phyloP scores from a whole-genome alignment of 2,797 vertebrate genomes.

The Pseudochirops corinnae region DNA sequence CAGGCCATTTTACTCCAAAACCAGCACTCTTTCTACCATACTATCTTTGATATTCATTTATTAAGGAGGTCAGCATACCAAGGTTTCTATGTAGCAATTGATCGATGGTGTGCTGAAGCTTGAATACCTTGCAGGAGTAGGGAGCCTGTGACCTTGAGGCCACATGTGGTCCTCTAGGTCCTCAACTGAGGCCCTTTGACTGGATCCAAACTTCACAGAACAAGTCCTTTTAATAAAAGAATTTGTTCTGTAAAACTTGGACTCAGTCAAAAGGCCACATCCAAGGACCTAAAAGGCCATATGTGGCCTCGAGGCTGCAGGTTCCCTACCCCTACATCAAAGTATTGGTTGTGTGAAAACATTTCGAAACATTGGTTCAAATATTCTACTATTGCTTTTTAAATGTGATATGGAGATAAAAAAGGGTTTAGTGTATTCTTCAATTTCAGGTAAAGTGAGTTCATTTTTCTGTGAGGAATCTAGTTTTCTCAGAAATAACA shows the following conservation, averaged over 20 bases:
- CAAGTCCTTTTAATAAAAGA: no score
- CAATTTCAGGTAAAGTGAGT: conserved; percentile 29
- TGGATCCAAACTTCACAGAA: no score
- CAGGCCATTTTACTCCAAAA: not conserved
- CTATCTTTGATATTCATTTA: not conserved
- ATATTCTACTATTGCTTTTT: not conserved
- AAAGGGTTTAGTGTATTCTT: not conserved
- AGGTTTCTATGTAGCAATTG: not conserved
- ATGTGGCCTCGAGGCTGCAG: no score
- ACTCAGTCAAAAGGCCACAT: no score
- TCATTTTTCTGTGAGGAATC: conserved; percentile 2
- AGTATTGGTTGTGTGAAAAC: not conserved
- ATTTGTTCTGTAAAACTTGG: no score
- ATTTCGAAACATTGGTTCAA: not conserved
- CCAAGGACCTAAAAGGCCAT: no score
- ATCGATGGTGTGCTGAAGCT: not conserved
- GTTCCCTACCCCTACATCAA: not conserved
- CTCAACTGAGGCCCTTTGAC: no score
- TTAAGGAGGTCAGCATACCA: not conserved
- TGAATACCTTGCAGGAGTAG: not conserved
- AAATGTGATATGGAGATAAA: not conserved
- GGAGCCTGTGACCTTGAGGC: no score
- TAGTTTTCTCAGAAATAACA: conserved; percentile 43
- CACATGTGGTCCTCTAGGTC: no score
- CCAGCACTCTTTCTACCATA: not conserved